A percentile compares a stretch with the other conserved stretches of the same genome.
These are phyloP conservation scores for Caenorhabditis angaria DNA, from an alignment of 2,888 invertebrate species.

Conservation along the genomic window DNA sequence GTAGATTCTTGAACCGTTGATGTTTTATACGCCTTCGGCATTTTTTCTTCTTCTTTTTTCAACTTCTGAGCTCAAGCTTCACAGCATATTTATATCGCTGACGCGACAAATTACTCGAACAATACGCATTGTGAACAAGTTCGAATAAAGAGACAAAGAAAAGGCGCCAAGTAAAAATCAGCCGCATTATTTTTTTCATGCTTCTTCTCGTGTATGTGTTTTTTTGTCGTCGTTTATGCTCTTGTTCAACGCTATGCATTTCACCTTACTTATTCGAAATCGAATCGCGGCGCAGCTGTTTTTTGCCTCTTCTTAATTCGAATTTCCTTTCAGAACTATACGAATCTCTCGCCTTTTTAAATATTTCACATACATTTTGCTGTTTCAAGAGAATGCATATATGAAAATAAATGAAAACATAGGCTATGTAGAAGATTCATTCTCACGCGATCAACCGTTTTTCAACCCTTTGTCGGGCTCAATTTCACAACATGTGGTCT, in stretches of 20 bases:
- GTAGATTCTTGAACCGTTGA: not conserved
- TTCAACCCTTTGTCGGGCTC: not conserved
- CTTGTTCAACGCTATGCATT: not conserved
- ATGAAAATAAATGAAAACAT: too few relatives aligned
- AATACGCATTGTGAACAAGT: conserved; percentile 1
- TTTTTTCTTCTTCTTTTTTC: not conserved
- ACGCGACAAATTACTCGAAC: too few relatives aligned
- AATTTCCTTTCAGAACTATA: conserved; percentile 2
- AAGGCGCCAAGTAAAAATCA: not conserved
- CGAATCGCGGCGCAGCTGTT: not conserved
- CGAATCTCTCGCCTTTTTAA: not conserved
- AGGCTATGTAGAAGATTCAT: not conserved
- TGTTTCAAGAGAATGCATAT: too few relatives aligned
- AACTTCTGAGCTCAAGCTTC: too few relatives aligned
- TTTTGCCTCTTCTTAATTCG: conserved; percentile 4
- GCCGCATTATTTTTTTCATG: not conserved
- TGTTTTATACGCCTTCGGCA: too few relatives aligned
- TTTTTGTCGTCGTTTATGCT: too few relatives aligned
- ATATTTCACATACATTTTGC: too few relatives aligned
- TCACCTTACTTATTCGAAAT: conserved; percentile 4
- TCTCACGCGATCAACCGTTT: conserved; percentile 2
- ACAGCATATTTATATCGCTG: too few relatives aligned
- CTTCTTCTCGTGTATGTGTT: too few relatives aligned
- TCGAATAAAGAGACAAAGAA: conserved; percentile 1
- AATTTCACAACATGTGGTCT: not conserved